These are phyloP conservation scores for Alaudala cheleensis DNA, from an alignment of 2,113 vertebrate species.

Conservation along the genomic window DNA sequence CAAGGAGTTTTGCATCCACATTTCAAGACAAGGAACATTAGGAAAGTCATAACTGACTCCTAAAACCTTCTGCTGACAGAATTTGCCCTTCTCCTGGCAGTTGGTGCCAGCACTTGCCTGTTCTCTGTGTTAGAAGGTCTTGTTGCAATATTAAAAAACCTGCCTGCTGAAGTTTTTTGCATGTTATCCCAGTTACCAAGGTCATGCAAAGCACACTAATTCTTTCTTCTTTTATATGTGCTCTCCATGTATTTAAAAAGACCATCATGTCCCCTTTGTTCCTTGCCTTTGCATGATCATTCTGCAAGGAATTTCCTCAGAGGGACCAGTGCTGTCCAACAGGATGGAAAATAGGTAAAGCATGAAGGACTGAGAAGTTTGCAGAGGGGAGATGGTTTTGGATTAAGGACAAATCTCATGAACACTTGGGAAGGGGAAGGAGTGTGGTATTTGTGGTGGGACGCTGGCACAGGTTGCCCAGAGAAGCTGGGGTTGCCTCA, in stretches of 20 bases:
- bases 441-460: background rate
- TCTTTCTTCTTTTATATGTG: background rate
- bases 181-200: background rate
- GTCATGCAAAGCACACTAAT: background rate
- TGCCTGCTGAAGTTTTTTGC: background rate
- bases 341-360: background rate
- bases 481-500: background rate
- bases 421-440: background rate
- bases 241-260: background rate
- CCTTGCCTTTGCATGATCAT: background rate
- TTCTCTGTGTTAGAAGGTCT: background rate
- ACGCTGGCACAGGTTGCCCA: background rate
- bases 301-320: background rate
- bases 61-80: background rate
- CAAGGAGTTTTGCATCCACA: background rate
- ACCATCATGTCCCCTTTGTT: accelerated
- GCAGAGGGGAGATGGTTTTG: background rate
- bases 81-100: accelerated
- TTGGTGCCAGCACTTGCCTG: background rate
- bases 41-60: background rate
- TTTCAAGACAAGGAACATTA: background rate
- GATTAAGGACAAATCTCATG: background rate
- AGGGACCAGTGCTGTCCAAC: background rate
- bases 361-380: background rate
- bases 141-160: background rate